Conservation (phyloP, 2,888 invertebrate species). For the Carcina quercana region DNA sequence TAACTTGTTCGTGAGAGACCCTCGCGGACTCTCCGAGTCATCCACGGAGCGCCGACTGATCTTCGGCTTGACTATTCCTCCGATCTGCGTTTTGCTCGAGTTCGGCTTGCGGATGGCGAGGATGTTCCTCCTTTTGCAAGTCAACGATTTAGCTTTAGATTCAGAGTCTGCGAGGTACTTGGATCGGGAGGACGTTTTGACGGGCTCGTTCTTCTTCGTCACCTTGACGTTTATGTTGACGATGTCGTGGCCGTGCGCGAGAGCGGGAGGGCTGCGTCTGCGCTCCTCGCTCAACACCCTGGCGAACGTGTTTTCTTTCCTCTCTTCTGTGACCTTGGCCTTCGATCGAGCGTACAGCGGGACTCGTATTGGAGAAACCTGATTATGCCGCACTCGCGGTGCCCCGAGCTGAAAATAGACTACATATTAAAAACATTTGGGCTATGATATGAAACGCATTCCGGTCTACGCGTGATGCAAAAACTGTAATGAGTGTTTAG, state of each 20-base stretch:
- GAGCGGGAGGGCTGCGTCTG: conserved; percentile 30
- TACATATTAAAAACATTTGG: no score
- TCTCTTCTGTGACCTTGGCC: conserved; percentile 54
- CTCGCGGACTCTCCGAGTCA: conserved; percentile 43
- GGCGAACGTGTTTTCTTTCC: conserved; percentile 63
- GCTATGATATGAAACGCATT: no score
- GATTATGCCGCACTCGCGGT: conserved; percentile 58
- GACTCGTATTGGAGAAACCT: conserved; percentile 44
- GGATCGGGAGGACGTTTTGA: conserved; percentile 41
- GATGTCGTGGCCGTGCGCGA: conserved; percentile 45
- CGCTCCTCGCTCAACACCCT: conserved; percentile 52
- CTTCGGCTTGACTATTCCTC: conserved; percentile 41
- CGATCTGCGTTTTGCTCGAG: conserved; percentile 47
- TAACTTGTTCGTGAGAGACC: conserved; percentile 33
- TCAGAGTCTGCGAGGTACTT: conserved; percentile 49
- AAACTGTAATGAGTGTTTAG: no score
- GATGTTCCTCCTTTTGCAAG: conserved; percentile 53
- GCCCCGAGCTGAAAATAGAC: conserved; percentile 48
- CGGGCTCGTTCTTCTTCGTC: conserved; percentile 48
- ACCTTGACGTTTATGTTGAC: conserved; percentile 40
- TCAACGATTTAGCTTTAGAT: conserved; percentile 50
- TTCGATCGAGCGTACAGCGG: conserved; percentile 56
- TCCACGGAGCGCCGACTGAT: conserved; percentile 43
- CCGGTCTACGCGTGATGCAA: no score
- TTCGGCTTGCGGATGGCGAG: conserved; percentile 59